A percentile compares a stretch with the other conserved stretches of the same genome.
phyloP scores from a whole-genome alignment of 2,113 vertebrate species.

The Chitala chitala region DNA sequence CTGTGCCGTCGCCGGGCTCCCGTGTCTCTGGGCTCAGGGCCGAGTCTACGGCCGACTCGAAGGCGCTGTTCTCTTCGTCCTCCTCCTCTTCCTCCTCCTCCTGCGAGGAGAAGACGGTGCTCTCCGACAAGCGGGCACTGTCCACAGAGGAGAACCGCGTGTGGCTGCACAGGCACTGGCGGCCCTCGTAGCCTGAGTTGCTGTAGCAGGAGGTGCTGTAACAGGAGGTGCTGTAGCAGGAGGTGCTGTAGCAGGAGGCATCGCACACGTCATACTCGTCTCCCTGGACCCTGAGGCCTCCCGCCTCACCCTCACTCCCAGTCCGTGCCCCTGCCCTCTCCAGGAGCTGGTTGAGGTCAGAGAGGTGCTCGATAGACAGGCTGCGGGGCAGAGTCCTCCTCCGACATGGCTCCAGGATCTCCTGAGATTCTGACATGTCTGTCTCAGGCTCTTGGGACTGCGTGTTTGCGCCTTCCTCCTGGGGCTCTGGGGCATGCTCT shows the following conservation, averaged over 20 bases:
- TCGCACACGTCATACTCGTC: slow-evolving; percentile 88
- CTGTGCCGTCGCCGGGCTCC: slow-evolving; percentile 60
- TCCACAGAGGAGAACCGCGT: slow-evolving; percentile 75
- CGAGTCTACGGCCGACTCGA: slow-evolving; percentile 74
- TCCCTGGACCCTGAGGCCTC: slow-evolving; percentile 58
- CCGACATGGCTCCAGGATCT: slow-evolving; percentile 29
- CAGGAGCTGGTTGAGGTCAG: slow-evolving; percentile 50
- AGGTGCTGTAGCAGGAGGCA: slow-evolving; percentile 84
- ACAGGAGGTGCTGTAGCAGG: too few relatives aligned
- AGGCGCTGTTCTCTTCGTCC: slow-evolving; percentile 77
- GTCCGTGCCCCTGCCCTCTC: slow-evolving; percentile 57
- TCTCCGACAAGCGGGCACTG: slow-evolving; percentile 75
- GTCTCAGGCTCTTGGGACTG: not conserved
- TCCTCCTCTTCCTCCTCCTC: slow-evolving; percentile 59
- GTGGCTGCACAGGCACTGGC: slow-evolving; percentile 65
- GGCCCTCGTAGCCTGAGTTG: slow-evolving; percentile 63
- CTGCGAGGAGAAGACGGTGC: slow-evolving; percentile 79
- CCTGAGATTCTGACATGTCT: not conserved
- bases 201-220: slow-evolving; percentile 74
- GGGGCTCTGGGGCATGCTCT: not conserved
- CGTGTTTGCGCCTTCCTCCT: not conserved
- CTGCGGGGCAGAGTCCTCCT: slow-evolving; percentile 46
- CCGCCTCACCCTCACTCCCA: slow-evolving; percentile 64
- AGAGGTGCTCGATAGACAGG: slow-evolving; percentile 54
- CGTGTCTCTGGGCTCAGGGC: slow-evolving; percentile 67